These are phyloP conservation scores for Tetrax tetrax DNA, from an alignment of 2,113 vertebrate genomes.

Conservation along the genomic window DNA sequence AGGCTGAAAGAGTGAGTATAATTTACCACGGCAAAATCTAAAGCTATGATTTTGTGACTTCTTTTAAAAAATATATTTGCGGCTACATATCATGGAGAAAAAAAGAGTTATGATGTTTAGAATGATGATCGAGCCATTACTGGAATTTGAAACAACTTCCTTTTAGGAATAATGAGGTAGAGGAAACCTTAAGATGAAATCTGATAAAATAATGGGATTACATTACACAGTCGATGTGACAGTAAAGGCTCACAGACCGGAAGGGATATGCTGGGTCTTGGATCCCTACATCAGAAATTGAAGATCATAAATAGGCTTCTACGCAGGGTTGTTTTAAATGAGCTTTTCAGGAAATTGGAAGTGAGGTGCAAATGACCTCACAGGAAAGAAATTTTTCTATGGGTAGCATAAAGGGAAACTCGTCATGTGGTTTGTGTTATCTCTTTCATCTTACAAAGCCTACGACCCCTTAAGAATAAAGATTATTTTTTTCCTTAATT, in stretches of 20 bases:
- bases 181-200: slow-evolving; percentile 26
- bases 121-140: neutral
- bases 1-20: neutral
- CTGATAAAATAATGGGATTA: slow-evolving; percentile 38
- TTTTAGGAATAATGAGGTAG: slow-evolving; percentile 25
- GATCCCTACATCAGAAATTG: slow-evolving; percentile 2
- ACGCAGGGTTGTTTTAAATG: slow-evolving; percentile 7
- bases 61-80: neutral
- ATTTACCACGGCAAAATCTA: neutral
- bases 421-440: slow-evolving; percentile 8
- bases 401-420: neutral
- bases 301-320: neutral
- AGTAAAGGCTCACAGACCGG: neutral
- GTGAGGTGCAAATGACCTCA: slow-evolving; percentile 36
- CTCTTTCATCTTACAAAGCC: slow-evolving; percentile 15
- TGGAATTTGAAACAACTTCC: slow-evolving; percentile 15
- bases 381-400: slow-evolving; percentile 12
- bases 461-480: neutral
- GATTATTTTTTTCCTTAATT: slow-evolving; percentile 22
- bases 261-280: neutral
- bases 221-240: neutral
- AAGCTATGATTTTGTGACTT: neutral
- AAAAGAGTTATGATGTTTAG: neutral
- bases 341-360: slow-evolving; percentile 50
- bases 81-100: neutral